These are phyloP conservation scores for Fringilla coelebs DNA, from an alignment of 2,797 vertebrate genomes.

Conservation along the genomic window DNA sequence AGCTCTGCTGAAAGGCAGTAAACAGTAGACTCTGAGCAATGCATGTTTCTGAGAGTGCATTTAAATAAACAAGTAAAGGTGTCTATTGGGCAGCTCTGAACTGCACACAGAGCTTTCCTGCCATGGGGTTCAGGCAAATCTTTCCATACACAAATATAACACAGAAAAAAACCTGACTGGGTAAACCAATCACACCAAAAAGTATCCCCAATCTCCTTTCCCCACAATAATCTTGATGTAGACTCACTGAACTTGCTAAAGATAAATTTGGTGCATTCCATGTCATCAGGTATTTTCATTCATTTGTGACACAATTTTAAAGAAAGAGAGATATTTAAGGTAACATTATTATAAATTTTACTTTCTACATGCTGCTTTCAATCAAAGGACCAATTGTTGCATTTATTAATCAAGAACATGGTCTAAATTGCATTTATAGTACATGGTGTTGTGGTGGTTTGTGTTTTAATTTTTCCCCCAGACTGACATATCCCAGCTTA, in stretches of 20 bases:
- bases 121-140: background rate
- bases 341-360: background rate
- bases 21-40: background rate
- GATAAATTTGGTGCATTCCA: background rate
- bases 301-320: background rate
- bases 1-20: background rate
- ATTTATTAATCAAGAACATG: background rate
- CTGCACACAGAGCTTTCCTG: background rate
- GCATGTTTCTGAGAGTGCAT: background rate
- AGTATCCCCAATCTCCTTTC: background rate
- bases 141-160: background rate
- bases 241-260: background rate
- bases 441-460: background rate
- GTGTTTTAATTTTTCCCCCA: background rate
- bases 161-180: rapidly evolving
- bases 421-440: background rate
- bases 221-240: background rate
- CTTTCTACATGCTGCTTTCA: background rate
- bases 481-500: background rate
- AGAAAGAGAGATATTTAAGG: background rate
- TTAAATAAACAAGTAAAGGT: slow-evolving; percentile 1
- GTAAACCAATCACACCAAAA: background rate
- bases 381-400: background rate
- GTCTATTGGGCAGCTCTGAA: background rate
- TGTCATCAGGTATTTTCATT: background rate